Evolutionary conservation across 2,113 vertebrate genomes (phyloP).

Genomic region (Chamaetylas fuelleborni): DNA sequence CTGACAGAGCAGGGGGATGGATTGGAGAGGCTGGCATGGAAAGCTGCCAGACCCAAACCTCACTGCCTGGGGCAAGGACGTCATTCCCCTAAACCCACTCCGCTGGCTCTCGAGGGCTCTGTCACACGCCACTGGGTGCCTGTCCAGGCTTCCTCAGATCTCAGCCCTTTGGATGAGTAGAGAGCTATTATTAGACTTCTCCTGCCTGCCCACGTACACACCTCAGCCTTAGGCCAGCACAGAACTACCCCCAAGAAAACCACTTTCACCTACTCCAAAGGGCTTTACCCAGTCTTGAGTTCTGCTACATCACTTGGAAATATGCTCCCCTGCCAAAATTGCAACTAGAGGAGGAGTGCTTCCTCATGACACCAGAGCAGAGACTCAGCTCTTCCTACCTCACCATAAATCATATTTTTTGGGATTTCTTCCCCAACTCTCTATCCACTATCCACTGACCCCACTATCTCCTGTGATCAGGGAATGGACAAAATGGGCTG

Average conservation of each 20-base stretch:
- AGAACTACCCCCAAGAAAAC: neutral
- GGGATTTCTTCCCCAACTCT: neutral
- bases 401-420: neutral
- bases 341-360: neutral
- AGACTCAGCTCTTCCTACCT: neutral
- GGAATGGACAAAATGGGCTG: neutral
- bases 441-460: neutral
- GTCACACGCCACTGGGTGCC: conserved; percentile 11
- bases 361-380: neutral
- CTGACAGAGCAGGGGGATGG: neutral
- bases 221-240: neutral
- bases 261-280: neutral
- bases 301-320: neutral
- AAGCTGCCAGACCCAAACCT: conserved; percentile 43
- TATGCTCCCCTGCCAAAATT: neutral
- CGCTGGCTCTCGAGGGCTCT: neutral
- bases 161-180: conserved; percentile 7
- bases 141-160: conserved; percentile 16
- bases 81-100: conserved; percentile 39
- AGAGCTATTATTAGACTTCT: conserved; percentile 51
- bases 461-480: neutral
- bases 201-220: neutral
- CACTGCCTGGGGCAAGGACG: conserved; percentile 4
- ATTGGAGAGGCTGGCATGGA: neutral
- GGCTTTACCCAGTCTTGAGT: neutral